phyloP scores from a whole-genome alignment of 2,888 invertebrate genomes.

The Drosophila atripex region DNA sequence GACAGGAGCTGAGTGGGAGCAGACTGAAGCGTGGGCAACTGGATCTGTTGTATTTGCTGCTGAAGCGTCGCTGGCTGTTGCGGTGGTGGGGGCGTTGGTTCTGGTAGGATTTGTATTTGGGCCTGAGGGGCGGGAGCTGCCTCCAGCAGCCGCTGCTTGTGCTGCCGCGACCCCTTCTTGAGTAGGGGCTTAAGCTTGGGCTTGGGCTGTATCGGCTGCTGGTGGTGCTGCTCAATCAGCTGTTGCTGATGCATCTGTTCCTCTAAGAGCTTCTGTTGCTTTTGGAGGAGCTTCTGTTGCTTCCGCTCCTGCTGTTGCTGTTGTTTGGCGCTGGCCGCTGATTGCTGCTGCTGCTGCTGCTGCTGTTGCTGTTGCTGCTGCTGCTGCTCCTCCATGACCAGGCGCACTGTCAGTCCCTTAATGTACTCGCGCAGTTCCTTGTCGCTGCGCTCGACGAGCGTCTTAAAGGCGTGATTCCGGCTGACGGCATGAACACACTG shows the following conservation, averaged over 20 bases:
- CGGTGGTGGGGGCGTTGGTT: constrained; percentile 56
- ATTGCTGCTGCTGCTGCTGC: constrained; percentile 49
- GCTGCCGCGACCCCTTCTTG: constrained; percentile 59
- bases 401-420: constrained; percentile 82
- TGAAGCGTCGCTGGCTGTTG: constrained; percentile 43
- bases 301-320: constrained; percentile 56
- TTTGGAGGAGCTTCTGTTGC: constrained; percentile 54
- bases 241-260: constrained; percentile 62
- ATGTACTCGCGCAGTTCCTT: constrained; percentile 85
- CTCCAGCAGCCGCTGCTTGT: constrained; percentile 59
- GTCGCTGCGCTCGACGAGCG: constrained; percentile 86
- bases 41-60: constrained; percentile 70
- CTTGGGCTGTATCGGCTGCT: constrained; percentile 47
- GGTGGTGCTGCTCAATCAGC: constrained; percentile 44
- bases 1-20: constrained; percentile 67
- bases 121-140: constrained; percentile 36
- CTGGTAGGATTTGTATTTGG: constrained; percentile 39
- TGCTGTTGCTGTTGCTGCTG: constrained; percentile 62
- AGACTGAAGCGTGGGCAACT: constrained; percentile 60
- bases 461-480: constrained; percentile 87
- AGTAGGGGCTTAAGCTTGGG: constrained; percentile 64
- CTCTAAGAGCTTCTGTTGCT: constrained; percentile 48
- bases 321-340: constrained; percentile 48
- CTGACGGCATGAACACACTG: constrained; percentile 88
- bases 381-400: constrained; percentile 77